Evolutionary conservation across 2,797 vertebrate species (phyloP).

Genomic region (Malurus leucopterus): DNA sequence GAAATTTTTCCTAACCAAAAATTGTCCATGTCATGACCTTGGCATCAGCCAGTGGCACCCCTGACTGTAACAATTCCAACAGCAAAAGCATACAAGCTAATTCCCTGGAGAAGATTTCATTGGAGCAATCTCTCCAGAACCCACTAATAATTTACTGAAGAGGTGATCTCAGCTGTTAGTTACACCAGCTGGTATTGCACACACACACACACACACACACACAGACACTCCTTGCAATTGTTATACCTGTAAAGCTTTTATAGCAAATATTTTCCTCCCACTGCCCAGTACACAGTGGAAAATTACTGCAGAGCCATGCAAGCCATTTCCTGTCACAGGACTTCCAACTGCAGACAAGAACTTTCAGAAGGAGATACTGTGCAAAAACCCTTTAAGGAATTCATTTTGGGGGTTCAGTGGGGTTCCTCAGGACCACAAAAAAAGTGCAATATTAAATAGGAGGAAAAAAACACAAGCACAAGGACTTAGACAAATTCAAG

Average conservation of each 20-base stretch:
- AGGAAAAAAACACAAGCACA: not conserved
- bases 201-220: not conserved
- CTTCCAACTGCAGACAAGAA: not conserved
- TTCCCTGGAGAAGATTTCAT: not conserved
- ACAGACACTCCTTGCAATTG: not conserved
- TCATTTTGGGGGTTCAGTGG: not conserved
- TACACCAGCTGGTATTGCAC: not conserved
- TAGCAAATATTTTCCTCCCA: not conserved
- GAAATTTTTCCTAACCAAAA: not conserved
- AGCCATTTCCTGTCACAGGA: not conserved
- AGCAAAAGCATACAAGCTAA: not conserved
- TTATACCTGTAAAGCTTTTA: not conserved
- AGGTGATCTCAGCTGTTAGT: not conserved
- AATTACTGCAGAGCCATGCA: not conserved
- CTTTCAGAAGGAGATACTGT: not conserved
- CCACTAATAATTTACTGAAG: not conserved
- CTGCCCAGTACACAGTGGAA: not conserved
- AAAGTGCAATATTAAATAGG: not conserved
- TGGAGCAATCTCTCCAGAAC: not conserved
- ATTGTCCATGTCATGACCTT: not conserved
- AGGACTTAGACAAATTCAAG: not conserved
- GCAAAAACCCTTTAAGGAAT: not conserved
- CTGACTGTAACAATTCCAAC: not conserved
- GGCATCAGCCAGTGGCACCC: not conserved
- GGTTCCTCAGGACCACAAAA: not conserved